phyloP scores from a whole-genome alignment of 2,113 vertebrate species.

The Mustela nigripes region DNA sequence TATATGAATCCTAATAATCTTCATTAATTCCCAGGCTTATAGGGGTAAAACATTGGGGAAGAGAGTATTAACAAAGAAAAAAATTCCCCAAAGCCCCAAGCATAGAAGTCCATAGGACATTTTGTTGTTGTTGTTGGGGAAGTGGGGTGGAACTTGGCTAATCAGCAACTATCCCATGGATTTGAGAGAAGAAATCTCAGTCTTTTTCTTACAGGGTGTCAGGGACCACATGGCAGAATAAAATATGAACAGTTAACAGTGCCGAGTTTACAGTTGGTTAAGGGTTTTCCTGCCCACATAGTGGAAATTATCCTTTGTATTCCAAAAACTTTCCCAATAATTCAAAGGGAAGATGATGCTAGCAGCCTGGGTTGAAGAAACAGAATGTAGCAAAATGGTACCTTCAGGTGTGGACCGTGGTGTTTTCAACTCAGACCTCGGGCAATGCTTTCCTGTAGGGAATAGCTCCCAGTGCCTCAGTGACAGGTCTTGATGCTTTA shows the following conservation, averaged over 20 bases:
- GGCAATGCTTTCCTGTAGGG: background rate
- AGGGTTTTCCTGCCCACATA: conserved; percentile 35
- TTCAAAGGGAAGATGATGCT: background rate
- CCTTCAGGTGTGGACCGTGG: background rate
- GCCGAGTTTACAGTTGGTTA: background rate
- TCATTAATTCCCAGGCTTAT: background rate
- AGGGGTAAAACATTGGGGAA: background rate
- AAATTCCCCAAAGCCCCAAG: background rate
- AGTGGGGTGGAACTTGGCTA: background rate
- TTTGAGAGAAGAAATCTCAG: conserved; percentile 48
- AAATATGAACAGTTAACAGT: background rate
- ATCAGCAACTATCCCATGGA: background rate
- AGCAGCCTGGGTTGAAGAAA: background rate
- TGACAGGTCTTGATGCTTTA: background rate
- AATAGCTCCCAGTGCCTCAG: background rate
- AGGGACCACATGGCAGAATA: background rate
- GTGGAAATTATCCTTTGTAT: background rate
- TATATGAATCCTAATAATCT: background rate
- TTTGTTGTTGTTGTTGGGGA: background rate
- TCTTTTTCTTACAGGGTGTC: background rate
- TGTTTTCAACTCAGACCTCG: background rate
- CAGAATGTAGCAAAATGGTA: background rate
- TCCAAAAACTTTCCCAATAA: background rate
- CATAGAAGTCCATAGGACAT: background rate
- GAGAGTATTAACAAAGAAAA: background rate